Evolutionary conservation across 1,140 invertebrate species (phyloP).

Genomic region (Cydia fagiglandana): DNA sequence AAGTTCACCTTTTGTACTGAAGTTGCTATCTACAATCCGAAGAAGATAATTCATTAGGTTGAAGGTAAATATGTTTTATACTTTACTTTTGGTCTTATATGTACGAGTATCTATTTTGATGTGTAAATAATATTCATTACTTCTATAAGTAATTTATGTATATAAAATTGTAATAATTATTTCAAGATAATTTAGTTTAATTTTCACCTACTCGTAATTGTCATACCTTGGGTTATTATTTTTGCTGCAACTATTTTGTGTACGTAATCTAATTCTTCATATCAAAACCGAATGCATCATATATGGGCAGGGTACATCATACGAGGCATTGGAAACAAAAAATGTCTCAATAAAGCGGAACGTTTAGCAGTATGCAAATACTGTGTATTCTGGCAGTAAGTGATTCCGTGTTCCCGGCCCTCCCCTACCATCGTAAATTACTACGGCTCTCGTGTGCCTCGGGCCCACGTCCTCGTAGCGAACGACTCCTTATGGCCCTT

Average conservation of each 20-base stretch:
- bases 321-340: constrained; percentile 4
- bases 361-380: constrained; percentile 31
- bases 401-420: constrained; percentile 1
- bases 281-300: background rate
- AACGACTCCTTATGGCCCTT: constrained; percentile 40
- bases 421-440: constrained; percentile 46
- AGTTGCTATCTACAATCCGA: background rate
- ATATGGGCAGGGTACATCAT: background rate
- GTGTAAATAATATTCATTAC: background rate
- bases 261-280: background rate
- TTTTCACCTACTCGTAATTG: too few relatives aligned
- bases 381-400: constrained; percentile 31
- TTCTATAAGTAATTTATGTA: background rate
- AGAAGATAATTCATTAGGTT: background rate
- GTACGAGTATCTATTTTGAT: background rate
- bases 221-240: too few relatives aligned
- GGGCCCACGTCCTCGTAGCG: constrained; percentile 29
- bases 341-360: constrained; percentile 13
- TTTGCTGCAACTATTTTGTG: too few relatives aligned
- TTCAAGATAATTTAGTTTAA: background rate
- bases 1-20: background rate
- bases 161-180: too few relatives aligned
- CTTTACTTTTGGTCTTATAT: too few relatives aligned
- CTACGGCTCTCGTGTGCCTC: constrained; percentile 37
- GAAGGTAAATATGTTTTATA: background rate